Conservation (phyloP, 2,888 invertebrate species). For the Theodoxus fluviatilis region DNA sequence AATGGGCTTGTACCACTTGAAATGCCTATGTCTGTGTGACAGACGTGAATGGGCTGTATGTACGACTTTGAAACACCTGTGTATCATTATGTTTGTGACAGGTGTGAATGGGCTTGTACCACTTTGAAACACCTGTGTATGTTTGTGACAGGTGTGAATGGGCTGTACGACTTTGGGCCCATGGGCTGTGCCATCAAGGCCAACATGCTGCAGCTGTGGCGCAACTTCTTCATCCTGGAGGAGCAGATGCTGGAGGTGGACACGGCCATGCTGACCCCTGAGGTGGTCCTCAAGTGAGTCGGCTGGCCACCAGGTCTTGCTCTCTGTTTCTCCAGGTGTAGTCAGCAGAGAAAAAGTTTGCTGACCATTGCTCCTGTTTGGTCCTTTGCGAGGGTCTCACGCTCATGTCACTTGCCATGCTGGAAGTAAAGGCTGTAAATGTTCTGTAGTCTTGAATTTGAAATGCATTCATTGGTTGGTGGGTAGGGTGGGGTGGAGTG, state of each 20-base stretch:
- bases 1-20: not conserved
- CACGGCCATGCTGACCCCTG: conserved; percentile 96
- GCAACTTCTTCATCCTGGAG: conserved; percentile 93
- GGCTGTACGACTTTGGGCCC: conserved; percentile 98
- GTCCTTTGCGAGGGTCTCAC: too few relatives aligned
- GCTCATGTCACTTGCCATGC: too few relatives aligned
- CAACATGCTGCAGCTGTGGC: conserved; percentile 91
- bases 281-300: conserved; percentile 84
- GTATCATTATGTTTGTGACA: not conserved
- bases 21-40: not conserved
- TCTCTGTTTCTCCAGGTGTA: too few relatives aligned
- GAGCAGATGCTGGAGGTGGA: conserved; percentile 99
- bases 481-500: too few relatives aligned
- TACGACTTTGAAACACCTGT: not conserved
- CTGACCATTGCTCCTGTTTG: too few relatives aligned
- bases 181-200: conserved; percentile 99
- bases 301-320: too few relatives aligned
- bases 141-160: conserved; percentile 69
- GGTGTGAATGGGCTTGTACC: not conserved
- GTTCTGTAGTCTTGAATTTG: too few relatives aligned
- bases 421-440: too few relatives aligned
- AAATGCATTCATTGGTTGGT: too few relatives aligned
- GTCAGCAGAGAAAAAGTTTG: too few relatives aligned
- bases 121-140: not conserved
- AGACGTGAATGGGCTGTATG: not conserved